Evolutionary conservation across 2,888 invertebrate genomes (phyloP).

Genomic region (Alcis repandata): DNA sequence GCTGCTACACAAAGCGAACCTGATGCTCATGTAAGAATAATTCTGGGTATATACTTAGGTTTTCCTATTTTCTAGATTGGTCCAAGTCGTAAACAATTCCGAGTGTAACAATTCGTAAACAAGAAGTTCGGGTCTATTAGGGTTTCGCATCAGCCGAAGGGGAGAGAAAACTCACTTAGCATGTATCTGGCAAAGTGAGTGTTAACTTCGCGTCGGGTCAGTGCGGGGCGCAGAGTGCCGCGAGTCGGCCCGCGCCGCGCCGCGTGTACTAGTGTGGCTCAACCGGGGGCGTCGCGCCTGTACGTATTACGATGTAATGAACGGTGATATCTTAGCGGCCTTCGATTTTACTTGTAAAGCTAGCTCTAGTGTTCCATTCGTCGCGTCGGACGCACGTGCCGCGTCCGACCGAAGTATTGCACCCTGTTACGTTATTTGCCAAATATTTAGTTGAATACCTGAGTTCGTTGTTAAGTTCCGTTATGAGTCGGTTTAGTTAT

Average conservation of each 20-base stretch:
- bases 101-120: constrained; percentile 23
- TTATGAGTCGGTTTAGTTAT: constrained; percentile 67
- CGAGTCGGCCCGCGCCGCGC: constrained; percentile 37
- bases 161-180: not conserved
- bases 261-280: constrained; percentile 71
- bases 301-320: constrained; percentile 82
- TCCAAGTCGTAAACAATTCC: not conserved
- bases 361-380: constrained; percentile 77
- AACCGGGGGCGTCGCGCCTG: constrained; percentile 61
- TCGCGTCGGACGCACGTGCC: constrained; percentile 64
- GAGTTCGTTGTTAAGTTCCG: constrained; percentile 66
- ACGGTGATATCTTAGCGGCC: constrained; percentile 87
- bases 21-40: not conserved
- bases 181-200: too few relatives aligned
- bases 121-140: constrained; percentile 12
- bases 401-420: constrained; percentile 63
- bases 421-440: constrained; percentile 75
- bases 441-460: constrained; percentile 77
- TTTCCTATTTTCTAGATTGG: constrained; percentile 23
- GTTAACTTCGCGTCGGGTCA: not conserved
- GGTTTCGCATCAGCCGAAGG: not conserved
- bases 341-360: constrained; percentile 86
- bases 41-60: not conserved
- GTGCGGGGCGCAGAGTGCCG: not conserved
- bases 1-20: constrained; percentile 10